These are phyloP conservation scores for Fistularia tabacaria DNA, from an alignment of 2,797 vertebrate species.

Conservation along the genomic window DNA sequence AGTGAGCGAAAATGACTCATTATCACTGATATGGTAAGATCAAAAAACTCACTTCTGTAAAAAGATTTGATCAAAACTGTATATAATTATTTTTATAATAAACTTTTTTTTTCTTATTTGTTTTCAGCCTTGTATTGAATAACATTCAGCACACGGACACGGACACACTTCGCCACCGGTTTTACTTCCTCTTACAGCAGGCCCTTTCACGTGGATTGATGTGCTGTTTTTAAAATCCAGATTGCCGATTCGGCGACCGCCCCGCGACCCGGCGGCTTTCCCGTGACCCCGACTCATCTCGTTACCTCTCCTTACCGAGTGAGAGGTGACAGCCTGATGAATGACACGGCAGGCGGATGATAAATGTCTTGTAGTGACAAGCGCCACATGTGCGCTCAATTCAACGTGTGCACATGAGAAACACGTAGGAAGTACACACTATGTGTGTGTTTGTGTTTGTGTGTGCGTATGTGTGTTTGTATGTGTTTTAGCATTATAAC, in stretches of 20 bases:
- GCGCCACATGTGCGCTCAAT: slow-evolving; percentile 44
- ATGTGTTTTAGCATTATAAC: slow-evolving; percentile 55
- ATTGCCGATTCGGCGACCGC: neutral
- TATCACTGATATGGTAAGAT: no score
- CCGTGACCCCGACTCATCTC: slow-evolving; percentile 10
- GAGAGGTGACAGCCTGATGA: slow-evolving; percentile 38
- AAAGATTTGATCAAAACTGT: no score
- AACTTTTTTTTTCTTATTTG: no score
- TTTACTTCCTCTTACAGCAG: neutral
- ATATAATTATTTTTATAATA: no score
- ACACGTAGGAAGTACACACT: slow-evolving; percentile 24
- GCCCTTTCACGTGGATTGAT: neutral
- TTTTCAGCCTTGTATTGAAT: no score
- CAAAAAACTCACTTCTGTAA: no score
- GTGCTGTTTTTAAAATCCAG: neutral
- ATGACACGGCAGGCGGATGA: slow-evolving; percentile 39
- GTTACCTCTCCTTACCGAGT: slow-evolving; percentile 26
- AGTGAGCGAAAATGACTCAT: no score
- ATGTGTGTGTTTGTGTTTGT: slow-evolving; percentile 8
- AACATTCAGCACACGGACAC: no score
- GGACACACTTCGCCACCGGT: no score
- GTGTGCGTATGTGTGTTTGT: slow-evolving; percentile 5
- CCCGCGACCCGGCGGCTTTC: slow-evolving; percentile 1
- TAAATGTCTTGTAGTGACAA: slow-evolving; percentile 11
- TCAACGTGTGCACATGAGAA: slow-evolving; percentile 39